Evolutionary conservation across 2,113 vertebrate species (phyloP).

Genomic region (Zosterops hypoxanthus): DNA sequence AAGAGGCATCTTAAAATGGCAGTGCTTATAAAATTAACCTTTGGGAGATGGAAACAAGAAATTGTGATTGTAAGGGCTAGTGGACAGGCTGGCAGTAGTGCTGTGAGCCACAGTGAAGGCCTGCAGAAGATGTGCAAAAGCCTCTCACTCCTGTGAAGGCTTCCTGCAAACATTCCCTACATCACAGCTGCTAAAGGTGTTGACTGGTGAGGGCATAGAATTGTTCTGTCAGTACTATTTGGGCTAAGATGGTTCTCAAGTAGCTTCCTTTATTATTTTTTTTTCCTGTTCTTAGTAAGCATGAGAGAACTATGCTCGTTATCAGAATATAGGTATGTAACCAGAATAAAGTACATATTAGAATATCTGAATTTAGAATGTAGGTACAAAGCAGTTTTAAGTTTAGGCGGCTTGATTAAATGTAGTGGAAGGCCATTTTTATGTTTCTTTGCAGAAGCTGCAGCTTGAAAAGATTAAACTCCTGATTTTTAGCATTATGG

Average conservation of each 20-base stretch:
- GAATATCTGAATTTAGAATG: neutral
- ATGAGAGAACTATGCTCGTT: fast-evolving
- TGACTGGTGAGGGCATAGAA: neutral
- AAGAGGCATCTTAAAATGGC: neutral
- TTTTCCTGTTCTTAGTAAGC: neutral
- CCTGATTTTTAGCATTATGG: neutral
- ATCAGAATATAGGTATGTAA: neutral
- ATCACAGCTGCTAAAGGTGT: neutral
- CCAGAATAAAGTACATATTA: too few species aligned
- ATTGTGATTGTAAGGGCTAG: neutral
- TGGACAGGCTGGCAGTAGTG: neutral
- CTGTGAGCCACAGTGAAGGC: neutral
- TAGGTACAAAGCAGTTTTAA: neutral
- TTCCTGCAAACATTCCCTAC: neutral
- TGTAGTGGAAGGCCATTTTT: neutral
- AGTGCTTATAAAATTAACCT: neutral
- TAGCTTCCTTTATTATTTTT: neutral
- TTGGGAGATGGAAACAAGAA: neutral
- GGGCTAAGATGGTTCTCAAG: neutral
- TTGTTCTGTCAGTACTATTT: neutral
- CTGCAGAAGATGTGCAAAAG: neutral
- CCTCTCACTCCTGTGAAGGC: neutral
- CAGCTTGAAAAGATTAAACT: neutral
- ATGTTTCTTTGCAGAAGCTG: neutral
- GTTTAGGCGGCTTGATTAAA: neutral